Percentiles rank a stretch among this genome's conserved stretches.
Evolutionary conservation across 2,113 vertebrate species (phyloP).

Genomic region (Amazona guildingii): DNA sequence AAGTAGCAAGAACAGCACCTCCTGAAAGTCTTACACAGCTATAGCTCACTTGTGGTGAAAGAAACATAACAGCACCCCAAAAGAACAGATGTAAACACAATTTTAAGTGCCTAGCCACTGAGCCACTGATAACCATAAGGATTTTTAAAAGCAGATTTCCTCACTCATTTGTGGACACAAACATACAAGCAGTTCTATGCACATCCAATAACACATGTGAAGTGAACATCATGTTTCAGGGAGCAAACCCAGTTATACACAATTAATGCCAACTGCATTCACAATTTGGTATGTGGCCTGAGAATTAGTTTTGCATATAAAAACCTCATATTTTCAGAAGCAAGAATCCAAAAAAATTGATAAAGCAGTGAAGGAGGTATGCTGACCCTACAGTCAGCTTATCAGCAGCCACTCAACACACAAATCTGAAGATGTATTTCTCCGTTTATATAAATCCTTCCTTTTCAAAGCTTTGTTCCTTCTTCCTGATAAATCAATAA

Average conservation of each 20-base stretch:
- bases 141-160: neutral
- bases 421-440: neutral
- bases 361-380: neutral
- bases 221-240: neutral
- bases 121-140: neutral
- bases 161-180: neutral
- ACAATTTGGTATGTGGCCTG: neutral
- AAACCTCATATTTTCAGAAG: neutral
- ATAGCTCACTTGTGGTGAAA: neutral
- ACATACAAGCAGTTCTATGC: neutral
- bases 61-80: neutral
- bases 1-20: neutral
- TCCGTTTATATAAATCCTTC: neutral
- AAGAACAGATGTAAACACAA: neutral
- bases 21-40: neutral
- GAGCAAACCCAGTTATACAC: neutral
- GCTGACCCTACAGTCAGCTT: neutral
- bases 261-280: neutral
- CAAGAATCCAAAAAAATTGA: neutral
- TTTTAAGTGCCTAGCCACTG: neutral
- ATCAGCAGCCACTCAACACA: neutral
- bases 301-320: neutral
- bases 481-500: slow-evolving; percentile 18
- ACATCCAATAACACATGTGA: neutral
- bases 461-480: neutral